phyloP scores from a whole-genome alignment of 2,113 vertebrate species.

The Trinectes maculatus region DNA sequence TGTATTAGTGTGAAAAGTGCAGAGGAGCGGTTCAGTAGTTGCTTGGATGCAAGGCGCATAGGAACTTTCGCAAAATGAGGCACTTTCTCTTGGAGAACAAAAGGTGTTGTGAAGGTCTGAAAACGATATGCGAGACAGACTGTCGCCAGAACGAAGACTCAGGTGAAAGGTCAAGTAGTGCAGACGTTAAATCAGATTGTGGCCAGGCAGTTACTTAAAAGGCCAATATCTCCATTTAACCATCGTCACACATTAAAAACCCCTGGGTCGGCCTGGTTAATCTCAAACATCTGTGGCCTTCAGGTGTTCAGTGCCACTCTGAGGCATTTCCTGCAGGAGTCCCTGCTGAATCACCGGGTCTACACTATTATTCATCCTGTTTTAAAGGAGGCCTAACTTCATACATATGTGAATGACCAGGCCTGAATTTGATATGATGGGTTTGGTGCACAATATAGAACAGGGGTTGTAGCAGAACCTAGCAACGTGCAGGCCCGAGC shows the following conservation, averaged over 20 bases:
- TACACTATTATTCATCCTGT: neutral
- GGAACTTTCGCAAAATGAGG: neutral
- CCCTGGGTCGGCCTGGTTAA: neutral
- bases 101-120: neutral
- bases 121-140: conserved; percentile 11
- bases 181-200: conserved; percentile 7
- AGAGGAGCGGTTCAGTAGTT: neutral
- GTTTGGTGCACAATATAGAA: too few relatives aligned
- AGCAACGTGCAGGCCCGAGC: too few relatives aligned
- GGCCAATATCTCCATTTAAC: neutral
- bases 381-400: neutral
- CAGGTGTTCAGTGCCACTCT: neutral
- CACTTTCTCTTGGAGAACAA: conserved; percentile 6
- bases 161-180: conserved; percentile 13
- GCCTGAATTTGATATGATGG: neutral
- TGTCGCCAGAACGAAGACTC: conserved; percentile 11
- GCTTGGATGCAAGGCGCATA: neutral
- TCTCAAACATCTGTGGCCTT: conserved; percentile 10
- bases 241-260: neutral
- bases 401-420: neutral
- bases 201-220: neutral
- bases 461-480: too few relatives aligned
- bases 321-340: conserved; percentile 32
- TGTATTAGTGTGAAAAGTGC: neutral
- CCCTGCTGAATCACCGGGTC: conserved; percentile 18